These are phyloP conservation scores for Crepidodera aurea DNA, from an alignment of 2,888 invertebrate species.

Conservation along the genomic window DNA sequence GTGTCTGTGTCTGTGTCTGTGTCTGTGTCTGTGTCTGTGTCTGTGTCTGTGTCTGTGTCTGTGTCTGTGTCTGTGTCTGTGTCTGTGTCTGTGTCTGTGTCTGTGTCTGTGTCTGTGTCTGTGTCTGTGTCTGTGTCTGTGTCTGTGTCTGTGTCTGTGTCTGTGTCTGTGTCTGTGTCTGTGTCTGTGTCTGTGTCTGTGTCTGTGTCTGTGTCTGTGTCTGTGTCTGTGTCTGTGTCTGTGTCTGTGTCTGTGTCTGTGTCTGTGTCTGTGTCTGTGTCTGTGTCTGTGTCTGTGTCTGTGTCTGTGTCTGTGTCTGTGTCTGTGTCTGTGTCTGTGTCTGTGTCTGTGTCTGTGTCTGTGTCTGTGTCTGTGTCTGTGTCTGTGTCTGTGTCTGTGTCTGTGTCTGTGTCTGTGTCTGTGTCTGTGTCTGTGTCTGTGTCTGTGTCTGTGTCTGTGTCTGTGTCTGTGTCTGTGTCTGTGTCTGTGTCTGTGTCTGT, in stretches of 20 bases:
- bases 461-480: neutral
- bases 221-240: neutral
- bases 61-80: neutral
- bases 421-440: neutral
- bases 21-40: neutral
- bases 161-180: neutral
- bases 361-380: neutral
- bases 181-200: neutral
- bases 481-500: neutral
- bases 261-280: neutral
- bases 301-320: neutral
- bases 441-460: neutral
- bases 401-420: neutral
- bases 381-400: neutral
- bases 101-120: neutral
- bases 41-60: neutral
- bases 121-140: neutral
- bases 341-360: neutral
- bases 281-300: neutral
- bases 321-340: neutral
- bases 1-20: neutral
- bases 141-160: neutral
- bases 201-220: neutral
- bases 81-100: neutral
- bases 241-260: neutral